Percentiles rank a stretch among this genome's conserved stretches.
These are phyloP conservation scores for Psilopsiagon aurifrons DNA, from an alignment of 2,113 vertebrate species.

Conservation along the genomic window DNA sequence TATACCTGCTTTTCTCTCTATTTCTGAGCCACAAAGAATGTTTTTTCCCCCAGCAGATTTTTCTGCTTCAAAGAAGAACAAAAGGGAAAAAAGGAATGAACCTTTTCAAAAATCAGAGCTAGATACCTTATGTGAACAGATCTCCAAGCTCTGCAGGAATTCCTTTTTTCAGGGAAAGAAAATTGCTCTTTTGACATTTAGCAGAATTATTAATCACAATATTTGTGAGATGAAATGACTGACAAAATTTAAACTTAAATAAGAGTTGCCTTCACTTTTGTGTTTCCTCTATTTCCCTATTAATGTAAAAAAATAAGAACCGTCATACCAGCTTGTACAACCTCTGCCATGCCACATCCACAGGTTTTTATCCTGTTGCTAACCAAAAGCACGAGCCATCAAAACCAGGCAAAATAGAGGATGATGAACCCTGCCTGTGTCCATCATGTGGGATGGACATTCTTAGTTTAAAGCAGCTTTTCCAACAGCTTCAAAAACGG, in stretches of 20 bases:
- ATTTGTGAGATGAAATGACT: neutral
- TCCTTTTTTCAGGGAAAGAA: neutral
- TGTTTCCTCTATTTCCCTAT: neutral
- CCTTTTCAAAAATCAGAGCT: neutral
- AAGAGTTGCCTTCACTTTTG: neutral
- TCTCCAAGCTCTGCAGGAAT: neutral
- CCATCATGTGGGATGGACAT: neutral
- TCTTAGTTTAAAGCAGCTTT: neutral
- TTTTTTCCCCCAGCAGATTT: neutral
- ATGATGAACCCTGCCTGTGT: neutral
- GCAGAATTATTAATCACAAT: neutral
- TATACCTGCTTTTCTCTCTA: neutral
- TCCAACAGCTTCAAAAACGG: neutral
- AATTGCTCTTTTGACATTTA: neutral
- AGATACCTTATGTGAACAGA: neutral
- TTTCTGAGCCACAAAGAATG: neutral
- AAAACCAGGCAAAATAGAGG: neutral
- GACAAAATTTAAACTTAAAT: neutral
- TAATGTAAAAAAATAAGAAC: neutral
- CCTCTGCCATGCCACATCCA: fast-evolving
- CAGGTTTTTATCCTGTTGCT: neutral
- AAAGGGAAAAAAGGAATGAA: neutral
- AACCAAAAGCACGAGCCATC: neutral
- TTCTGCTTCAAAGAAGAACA: neutral
- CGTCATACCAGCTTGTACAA: neutral